Conservation (phyloP, 1,140 invertebrate species). For the Musca domestica region DNA sequence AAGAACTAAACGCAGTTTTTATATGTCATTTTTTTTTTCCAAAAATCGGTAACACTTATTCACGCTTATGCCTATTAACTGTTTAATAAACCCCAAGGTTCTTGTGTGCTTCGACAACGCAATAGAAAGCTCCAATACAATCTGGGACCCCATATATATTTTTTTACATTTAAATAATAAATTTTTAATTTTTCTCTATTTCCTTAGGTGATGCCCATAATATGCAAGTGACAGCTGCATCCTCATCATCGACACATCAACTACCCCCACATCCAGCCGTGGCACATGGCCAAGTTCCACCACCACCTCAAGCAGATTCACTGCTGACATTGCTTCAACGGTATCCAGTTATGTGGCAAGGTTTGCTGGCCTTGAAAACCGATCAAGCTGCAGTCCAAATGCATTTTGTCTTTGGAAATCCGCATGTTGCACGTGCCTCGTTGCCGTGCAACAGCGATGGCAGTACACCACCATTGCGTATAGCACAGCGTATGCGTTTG, state of each 20-base stretch:
- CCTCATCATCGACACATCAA: slow-evolving; percentile 68
- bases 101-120: no score
- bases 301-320: slow-evolving; percentile 75
- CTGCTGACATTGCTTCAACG: slow-evolving; percentile 76
- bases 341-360: slow-evolving; percentile 96
- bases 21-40: no score
- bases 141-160: no score
- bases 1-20: no score
- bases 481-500: slow-evolving; percentile 94
- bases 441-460: slow-evolving; percentile 77
- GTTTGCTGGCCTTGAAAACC: slow-evolving; percentile 89
- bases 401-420: slow-evolving; percentile 95
- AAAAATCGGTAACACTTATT: no score
- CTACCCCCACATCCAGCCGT: slow-evolving; percentile 29
- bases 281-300: slow-evolving; percentile 63
- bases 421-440: slow-evolving; percentile 77
- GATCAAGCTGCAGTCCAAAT: slow-evolving; percentile 96
- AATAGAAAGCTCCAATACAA: no score
- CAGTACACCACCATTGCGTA: slow-evolving; percentile 80
- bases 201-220: background rate
- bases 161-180: no score
- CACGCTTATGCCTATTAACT: no score
- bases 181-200: background rate
- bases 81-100: no score
- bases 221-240: slow-evolving; percentile 34